A percentile compares a stretch with the other conserved stretches of the same genome.
phyloP scores from a whole-genome alignment of 2,888 invertebrate genomes.

The Melieria picta region DNA sequence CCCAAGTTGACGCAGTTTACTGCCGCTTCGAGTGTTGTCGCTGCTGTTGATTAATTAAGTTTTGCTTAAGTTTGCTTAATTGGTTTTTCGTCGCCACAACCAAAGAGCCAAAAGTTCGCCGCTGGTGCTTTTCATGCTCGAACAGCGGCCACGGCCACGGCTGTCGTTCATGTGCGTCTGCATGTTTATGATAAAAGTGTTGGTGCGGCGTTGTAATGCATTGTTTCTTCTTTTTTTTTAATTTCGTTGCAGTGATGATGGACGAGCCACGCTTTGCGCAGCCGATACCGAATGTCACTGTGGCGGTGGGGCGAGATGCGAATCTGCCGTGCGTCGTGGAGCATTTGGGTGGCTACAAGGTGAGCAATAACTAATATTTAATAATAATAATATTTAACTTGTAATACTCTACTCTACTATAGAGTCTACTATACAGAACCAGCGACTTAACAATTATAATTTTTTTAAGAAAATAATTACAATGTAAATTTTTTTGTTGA shows the following conservation, averaged over 20 bases:
- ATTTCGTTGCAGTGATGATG: slow-evolving; percentile 76
- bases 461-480: too few species aligned
- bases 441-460: too few species aligned
- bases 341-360: slow-evolving; percentile 89
- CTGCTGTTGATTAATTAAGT: slow-evolving; percentile 20
- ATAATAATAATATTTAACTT: background rate
- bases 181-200: too few species aligned
- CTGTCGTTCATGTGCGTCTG: background rate
- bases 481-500: too few species aligned
- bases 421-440: too few species aligned
- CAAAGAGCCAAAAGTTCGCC: too few species aligned
- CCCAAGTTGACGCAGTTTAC: background rate
- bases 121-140: background rate
- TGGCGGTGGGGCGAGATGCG: slow-evolving; percentile 88
- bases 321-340: slow-evolving; percentile 90
- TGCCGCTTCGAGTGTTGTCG: background rate
- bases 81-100: too few species aligned
- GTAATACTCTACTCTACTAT: too few species aligned
- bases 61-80: slow-evolving; percentile 11
- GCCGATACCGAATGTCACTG: slow-evolving; percentile 91
- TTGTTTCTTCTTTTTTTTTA: slow-evolving; percentile 15
- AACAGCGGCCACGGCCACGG: background rate
- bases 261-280: slow-evolving; percentile 89
- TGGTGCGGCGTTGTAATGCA: background rate
- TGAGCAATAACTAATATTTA: slow-evolving; percentile 63